These are phyloP conservation scores for Scaptomyza flava DNA, from an alignment of 2,888 invertebrate species.

Conservation along the genomic window DNA sequence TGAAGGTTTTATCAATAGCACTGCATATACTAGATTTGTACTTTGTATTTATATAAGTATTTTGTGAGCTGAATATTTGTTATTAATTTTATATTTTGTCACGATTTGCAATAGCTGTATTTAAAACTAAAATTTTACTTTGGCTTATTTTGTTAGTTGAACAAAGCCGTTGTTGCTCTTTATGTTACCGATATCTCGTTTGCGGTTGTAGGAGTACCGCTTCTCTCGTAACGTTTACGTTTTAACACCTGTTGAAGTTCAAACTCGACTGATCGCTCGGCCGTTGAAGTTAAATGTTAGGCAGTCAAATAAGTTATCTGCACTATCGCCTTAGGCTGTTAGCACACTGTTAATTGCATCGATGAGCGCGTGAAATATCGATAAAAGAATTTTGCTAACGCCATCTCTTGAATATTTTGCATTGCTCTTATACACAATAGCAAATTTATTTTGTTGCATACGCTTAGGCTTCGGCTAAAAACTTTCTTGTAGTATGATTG, in stretches of 20 bases:
- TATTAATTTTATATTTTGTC: slow-evolving; percentile 28
- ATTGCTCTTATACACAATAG: neutral
- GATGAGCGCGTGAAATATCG: slow-evolving; percentile 10
- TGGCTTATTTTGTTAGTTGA: slow-evolving; percentile 24
- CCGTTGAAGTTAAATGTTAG: slow-evolving; percentile 34
- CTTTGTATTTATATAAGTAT: slow-evolving; percentile 5
- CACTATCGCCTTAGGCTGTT: slow-evolving; percentile 20
- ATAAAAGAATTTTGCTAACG: neutral
- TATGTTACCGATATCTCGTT: slow-evolving; percentile 58
- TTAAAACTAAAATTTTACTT: slow-evolving; percentile 15
- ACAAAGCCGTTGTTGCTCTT: slow-evolving; percentile 32
- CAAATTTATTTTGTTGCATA: neutral
- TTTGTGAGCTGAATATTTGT: slow-evolving; percentile 24
- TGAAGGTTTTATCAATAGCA: slow-evolving; percentile 47
- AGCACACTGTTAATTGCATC: slow-evolving; percentile 25
- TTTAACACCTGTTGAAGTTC: slow-evolving; percentile 77
- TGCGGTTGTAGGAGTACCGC: slow-evolving; percentile 37
- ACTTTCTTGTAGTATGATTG: neutral
- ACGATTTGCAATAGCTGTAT: slow-evolving; percentile 24
- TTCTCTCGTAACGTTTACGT: slow-evolving; percentile 45
- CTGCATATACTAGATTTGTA: slow-evolving; percentile 20
- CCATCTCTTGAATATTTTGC: slow-evolving; percentile 10
- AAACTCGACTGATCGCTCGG: slow-evolving; percentile 63
- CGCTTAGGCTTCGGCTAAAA: neutral
- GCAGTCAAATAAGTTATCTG: slow-evolving; percentile 1